Evolutionary conservation across 1,140 invertebrate genomes (phyloP).

Genomic region (Listronotus oregonensis): DNA sequence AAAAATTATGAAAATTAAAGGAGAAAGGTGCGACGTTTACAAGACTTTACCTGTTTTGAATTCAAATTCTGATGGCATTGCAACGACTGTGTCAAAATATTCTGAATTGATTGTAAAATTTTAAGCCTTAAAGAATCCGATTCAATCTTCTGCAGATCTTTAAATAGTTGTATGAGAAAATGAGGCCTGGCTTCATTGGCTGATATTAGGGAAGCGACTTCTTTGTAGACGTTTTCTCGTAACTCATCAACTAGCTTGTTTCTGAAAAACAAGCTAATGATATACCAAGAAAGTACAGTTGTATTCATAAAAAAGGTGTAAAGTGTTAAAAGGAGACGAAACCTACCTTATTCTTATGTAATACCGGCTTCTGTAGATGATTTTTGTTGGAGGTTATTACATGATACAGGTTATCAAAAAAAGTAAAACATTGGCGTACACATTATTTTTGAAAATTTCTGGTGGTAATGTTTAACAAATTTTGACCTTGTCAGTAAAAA

Average conservation of each 20-base stretch:
- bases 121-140: conserved; percentile 67
- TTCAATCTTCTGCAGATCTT: conserved; percentile 68
- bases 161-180: conserved; percentile 69
- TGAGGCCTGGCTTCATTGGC: conserved; percentile 71
- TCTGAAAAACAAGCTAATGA: conserved; percentile 38
- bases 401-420: too few species aligned
- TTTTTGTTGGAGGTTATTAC: too few species aligned
- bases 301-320: too few species aligned
- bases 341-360: too few species aligned
- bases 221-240: conserved; percentile 70
- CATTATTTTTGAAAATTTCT: too few species aligned
- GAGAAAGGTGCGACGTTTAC: not conserved
- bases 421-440: too few species aligned
- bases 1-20: conserved; percentile 2
- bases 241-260: conserved; percentile 67
- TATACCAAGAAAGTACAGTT: too few species aligned
- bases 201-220: conserved; percentile 68
- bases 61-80: conserved; percentile 31
- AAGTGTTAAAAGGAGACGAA: too few species aligned
- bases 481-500: too few species aligned
- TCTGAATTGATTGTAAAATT: conserved; percentile 64
- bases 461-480: too few species aligned
- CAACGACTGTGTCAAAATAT: conserved; percentile 49
- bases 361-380: too few species aligned
- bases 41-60: conserved; percentile 35